A percentile compares a stretch with the other conserved stretches of the same genome.
Conservation (phyloP, 2,888 invertebrate genomes). For the Stegophylla sp. region DNA sequence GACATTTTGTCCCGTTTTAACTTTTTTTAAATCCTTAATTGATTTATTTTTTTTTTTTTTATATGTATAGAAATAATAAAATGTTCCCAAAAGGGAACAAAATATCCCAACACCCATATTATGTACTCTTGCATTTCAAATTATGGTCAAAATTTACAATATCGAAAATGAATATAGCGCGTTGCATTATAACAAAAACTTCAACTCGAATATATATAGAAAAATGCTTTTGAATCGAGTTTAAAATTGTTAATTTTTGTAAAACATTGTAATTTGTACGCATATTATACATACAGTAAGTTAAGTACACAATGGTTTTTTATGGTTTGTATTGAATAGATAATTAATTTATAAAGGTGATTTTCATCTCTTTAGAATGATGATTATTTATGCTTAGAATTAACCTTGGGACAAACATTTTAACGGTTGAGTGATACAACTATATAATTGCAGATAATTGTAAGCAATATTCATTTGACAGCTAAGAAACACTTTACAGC, state of each 20-base stretch:
- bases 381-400: slow-evolving; percentile 15
- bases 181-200: too few relatives aligned
- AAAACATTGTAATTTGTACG: too few relatives aligned
- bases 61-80: too few relatives aligned
- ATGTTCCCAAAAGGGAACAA: too few relatives aligned
- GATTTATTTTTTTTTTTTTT: too few relatives aligned
- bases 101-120: too few relatives aligned
- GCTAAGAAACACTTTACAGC: background rate
- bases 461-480: slow-evolving; percentile 38
- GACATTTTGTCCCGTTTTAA: too few relatives aligned
- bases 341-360: slow-evolving; percentile 22
- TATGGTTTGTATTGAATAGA: background rate
- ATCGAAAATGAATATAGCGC: too few relatives aligned
- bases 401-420: slow-evolving; percentile 7
- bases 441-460: slow-evolving; percentile 17
- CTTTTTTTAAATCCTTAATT: too few relatives aligned
- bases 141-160: too few relatives aligned
- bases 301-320: background rate
- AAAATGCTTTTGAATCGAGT: background rate
- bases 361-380: background rate
- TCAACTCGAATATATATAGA: too few relatives aligned
- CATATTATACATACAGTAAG: background rate
- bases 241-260: background rate
- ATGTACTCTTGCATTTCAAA: too few relatives aligned
- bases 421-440: slow-evolving; percentile 3